Evolutionary conservation across 2,888 invertebrate species (phyloP).

Genomic region (Drosophila prolongata): DNA sequence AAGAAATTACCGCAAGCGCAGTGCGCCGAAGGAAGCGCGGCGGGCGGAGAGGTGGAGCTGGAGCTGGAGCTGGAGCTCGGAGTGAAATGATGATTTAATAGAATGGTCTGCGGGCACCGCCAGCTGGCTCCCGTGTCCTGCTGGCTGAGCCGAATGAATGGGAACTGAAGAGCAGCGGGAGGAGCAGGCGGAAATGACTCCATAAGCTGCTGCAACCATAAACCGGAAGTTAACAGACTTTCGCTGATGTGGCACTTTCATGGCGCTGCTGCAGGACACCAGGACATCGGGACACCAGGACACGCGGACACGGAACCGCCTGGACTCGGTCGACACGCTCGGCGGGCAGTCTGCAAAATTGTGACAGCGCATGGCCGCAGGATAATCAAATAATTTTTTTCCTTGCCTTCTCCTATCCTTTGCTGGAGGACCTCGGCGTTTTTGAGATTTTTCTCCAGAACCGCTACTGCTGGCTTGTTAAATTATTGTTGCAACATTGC

Average conservation of each 20-base stretch:
- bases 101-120: conserved; percentile 77
- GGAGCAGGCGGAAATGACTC: conserved; percentile 75
- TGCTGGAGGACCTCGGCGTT: conserved; percentile 12
- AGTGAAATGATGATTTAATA: conserved; percentile 82
- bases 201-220: conserved; percentile 80
- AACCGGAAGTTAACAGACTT: conserved; percentile 83
- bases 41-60: conserved; percentile 11
- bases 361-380: conserved; percentile 83
- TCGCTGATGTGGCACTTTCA: conserved; percentile 81
- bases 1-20: conserved; percentile 76
- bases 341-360: conserved; percentile 77
- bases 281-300: conserved; percentile 11
- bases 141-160: conserved; percentile 74
- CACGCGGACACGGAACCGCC: conserved; percentile 11
- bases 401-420: conserved; percentile 29
- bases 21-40: conserved; percentile 48
- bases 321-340: conserved; percentile 51
- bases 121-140: conserved; percentile 54
- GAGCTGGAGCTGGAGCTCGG: conserved; percentile 30
- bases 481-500: conserved; percentile 79
- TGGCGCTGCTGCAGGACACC: conserved; percentile 41
- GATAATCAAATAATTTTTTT: conserved; percentile 81
- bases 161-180: conserved; percentile 42
- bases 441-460: conserved; percentile 27
- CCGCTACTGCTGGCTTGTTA: conserved; percentile 56